Percentiles rank a stretch among this genome's conserved stretches.
Conservation (phyloP, 2,797 vertebrate species). For the Periparus ater region DNA sequence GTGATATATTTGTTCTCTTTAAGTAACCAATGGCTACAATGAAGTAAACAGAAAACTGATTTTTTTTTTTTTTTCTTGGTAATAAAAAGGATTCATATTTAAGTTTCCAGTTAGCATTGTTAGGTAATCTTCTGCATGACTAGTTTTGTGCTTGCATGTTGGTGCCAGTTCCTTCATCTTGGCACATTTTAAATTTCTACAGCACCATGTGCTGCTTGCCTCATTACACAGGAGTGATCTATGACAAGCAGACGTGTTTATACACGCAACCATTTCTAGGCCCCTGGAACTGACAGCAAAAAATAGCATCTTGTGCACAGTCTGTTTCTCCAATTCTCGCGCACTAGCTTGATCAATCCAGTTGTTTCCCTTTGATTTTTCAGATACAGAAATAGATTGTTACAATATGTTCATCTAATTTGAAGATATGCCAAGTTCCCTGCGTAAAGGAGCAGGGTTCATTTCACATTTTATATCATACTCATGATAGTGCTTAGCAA, state of each 20-base stretch:
- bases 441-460: neutral
- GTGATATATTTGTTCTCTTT: neutral
- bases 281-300: conserved; percentile 23
- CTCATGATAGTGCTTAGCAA: neutral
- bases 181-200: conserved; percentile 38
- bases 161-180: conserved; percentile 14
- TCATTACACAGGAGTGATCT: conserved; percentile 56
- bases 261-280: neutral
- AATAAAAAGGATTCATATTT: neutral
- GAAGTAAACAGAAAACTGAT: neutral
- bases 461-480: neutral
- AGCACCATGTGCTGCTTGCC: conserved; percentile 42
- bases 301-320: conserved; percentile 27
- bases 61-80: neutral
- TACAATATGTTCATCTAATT: neutral
- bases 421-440: neutral
- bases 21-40: neutral
- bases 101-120: conserved; percentile 5
- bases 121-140: conserved; percentile 32
- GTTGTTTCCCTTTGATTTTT: conserved; percentile 12
- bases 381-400: neutral
- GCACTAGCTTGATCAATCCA: neutral
- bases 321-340: neutral
- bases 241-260: conserved; percentile 41
- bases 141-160: neutral